Conservation (phyloP, 2,113 vertebrate genomes). For the Bostrychus sinensis region DNA sequence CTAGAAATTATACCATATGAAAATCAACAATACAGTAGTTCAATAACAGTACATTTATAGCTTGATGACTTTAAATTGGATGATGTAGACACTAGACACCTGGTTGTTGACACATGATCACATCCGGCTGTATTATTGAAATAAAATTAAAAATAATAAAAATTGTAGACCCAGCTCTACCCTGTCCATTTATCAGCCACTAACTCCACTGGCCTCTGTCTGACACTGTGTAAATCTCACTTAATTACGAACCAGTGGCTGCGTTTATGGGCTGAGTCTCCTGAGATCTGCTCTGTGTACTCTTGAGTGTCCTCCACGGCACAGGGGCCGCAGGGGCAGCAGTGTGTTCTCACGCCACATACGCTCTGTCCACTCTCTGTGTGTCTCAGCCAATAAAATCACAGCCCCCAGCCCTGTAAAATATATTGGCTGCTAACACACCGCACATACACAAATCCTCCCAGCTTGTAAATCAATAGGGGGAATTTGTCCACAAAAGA, state of each 20-base stretch:
- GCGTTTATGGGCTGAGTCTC: constrained; percentile 59
- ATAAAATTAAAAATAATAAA: not conserved
- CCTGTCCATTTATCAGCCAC: constrained; percentile 6
- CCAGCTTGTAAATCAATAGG: constrained; percentile 17
- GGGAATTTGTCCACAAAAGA: not conserved
- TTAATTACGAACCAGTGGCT: constrained; percentile 57
- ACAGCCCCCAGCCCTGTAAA: constrained; percentile 30
- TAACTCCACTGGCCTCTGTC: constrained; percentile 38
- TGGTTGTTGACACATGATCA: not conserved
- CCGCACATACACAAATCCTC: constrained; percentile 34
- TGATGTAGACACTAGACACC: no score
- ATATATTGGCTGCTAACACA: constrained; percentile 26
- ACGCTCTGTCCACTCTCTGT: constrained; percentile 36
- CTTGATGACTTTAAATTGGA: no score
- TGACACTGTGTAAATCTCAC: constrained; percentile 63
- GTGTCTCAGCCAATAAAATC: constrained; percentile 36
- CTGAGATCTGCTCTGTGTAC: constrained; percentile 56
- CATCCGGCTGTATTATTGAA: not conserved
- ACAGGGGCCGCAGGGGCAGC: constrained; percentile 35
- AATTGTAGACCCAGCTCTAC: not conserved
- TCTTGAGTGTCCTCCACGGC: constrained; percentile 52
- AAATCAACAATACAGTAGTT: no score
- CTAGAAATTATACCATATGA: no score
- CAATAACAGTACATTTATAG: no score
- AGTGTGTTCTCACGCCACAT: constrained; percentile 77